Conservation (phyloP, 2,888 invertebrate genomes). For the Amorpha juglandis region DNA sequence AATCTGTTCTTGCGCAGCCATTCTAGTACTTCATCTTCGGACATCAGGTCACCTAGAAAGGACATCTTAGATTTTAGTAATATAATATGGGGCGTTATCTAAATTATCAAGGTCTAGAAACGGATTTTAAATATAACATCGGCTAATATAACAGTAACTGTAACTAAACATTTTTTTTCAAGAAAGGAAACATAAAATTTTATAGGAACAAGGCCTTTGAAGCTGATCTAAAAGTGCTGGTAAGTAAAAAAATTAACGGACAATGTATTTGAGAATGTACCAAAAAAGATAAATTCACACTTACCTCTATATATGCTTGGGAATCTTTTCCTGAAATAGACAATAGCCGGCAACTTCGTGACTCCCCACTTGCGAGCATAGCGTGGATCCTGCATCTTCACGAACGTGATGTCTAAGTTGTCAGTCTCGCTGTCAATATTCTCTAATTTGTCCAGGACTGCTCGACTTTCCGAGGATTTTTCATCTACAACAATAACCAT, state of each 20-base stretch:
- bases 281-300: neutral
- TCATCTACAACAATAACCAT: slow-evolving; percentile 86
- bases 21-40: slow-evolving; percentile 93
- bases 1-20: slow-evolving; percentile 97
- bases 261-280: neutral
- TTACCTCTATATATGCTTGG: slow-evolving; percentile 96
- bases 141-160: too few relatives aligned
- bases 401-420: slow-evolving; percentile 96
- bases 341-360: slow-evolving; percentile 94
- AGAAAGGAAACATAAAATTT: too few relatives aligned
- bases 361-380: slow-evolving; percentile 98
- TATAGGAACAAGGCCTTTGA: too few relatives aligned
- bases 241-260: too few relatives aligned
- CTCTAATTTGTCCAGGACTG: slow-evolving; percentile 93
- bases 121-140: too few relatives aligned
- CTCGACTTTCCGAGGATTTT: slow-evolving; percentile 90
- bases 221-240: too few relatives aligned
- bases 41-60: slow-evolving; percentile 90
- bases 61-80: slow-evolving; percentile 16
- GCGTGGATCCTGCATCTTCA: slow-evolving; percentile 95
- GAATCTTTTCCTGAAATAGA: slow-evolving; percentile 95
- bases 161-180: too few relatives aligned
- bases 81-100: neutral
- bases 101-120: neutral
- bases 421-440: slow-evolving; percentile 98